Conservation (phyloP, 2,888 invertebrate species). For the Xestia xanthographa region DNA sequence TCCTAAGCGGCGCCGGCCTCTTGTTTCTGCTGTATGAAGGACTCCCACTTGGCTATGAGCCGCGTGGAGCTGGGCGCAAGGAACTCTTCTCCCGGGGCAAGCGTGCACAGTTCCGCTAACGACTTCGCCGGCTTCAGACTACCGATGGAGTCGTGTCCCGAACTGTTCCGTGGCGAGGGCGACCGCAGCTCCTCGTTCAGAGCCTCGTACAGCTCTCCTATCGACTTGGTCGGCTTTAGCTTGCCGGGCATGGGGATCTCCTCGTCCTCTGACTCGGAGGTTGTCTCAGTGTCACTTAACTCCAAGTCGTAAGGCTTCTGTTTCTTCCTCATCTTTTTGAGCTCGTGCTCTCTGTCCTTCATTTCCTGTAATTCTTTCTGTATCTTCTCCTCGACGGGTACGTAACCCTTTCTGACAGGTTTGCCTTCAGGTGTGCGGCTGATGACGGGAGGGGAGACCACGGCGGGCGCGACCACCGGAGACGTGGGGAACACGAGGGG, state of each 20-base stretch:
- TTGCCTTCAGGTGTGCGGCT: slow-evolving; percentile 91
- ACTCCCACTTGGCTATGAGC: slow-evolving; percentile 96
- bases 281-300: slow-evolving; percentile 90
- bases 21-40: slow-evolving; percentile 92
- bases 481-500: slow-evolving; percentile 82
- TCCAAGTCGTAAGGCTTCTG: slow-evolving; percentile 92
- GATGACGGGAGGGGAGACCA: slow-evolving; percentile 83
- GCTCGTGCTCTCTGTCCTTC: slow-evolving; percentile 95
- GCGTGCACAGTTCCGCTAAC: slow-evolving; percentile 92
- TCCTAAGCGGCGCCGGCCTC: slow-evolving; percentile 89
- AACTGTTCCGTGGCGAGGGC: slow-evolving; percentile 86
- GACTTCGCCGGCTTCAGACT: slow-evolving; percentile 92
- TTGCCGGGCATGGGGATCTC: slow-evolving; percentile 91
- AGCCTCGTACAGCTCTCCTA: slow-evolving; percentile 92
- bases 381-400: slow-evolving; percentile 97
- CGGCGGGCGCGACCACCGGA: slow-evolving; percentile 76
- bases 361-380: slow-evolving; percentile 96
- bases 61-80: slow-evolving; percentile 93
- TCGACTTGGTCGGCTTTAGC: slow-evolving; percentile 92
- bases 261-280: slow-evolving; percentile 91
- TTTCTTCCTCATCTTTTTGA: slow-evolving; percentile 93
- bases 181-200: slow-evolving; percentile 86
- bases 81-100: slow-evolving; percentile 91
- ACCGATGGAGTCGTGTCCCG: slow-evolving; percentile 85
- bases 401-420: slow-evolving; percentile 93